Evolutionary conservation across 2,888 invertebrate species (phyloP).

Genomic region (Petrolisthes manimaculis): DNA sequence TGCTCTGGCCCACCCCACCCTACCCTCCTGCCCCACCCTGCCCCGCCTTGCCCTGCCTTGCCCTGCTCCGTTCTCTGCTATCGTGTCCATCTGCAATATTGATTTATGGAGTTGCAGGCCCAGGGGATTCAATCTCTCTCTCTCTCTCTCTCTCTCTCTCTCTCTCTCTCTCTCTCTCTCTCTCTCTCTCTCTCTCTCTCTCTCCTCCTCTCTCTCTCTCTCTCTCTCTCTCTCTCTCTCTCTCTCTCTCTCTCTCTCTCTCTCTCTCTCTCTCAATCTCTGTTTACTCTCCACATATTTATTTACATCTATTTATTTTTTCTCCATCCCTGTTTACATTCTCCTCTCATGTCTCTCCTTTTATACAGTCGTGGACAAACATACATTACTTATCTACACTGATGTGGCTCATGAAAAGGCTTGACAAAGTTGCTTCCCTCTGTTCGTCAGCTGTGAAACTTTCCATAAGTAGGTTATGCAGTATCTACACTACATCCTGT

Average conservation of each 20-base stretch:
- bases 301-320: background rate
- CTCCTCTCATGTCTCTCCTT: background rate
- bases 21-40: background rate
- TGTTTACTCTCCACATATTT: background rate
- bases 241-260: background rate
- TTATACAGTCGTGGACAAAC: background rate
- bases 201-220: background rate
- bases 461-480: background rate
- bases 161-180: slow-evolving; percentile 5
- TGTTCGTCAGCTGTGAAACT: background rate
- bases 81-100: no score
- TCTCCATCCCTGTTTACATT: background rate
- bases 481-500: background rate
- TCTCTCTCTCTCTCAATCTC: background rate
- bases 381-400: background rate
- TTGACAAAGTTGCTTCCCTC: background rate
- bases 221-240: background rate
- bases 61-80: no score
- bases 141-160: background rate
- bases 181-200: background rate
- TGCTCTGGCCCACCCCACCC: background rate
- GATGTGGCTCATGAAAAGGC: background rate
- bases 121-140: background rate
- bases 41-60: no score
- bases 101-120: no score